Evolutionary conservation across 2,888 invertebrate genomes (phyloP).

Genomic region (Polydrusus pterygomalis): DNA sequence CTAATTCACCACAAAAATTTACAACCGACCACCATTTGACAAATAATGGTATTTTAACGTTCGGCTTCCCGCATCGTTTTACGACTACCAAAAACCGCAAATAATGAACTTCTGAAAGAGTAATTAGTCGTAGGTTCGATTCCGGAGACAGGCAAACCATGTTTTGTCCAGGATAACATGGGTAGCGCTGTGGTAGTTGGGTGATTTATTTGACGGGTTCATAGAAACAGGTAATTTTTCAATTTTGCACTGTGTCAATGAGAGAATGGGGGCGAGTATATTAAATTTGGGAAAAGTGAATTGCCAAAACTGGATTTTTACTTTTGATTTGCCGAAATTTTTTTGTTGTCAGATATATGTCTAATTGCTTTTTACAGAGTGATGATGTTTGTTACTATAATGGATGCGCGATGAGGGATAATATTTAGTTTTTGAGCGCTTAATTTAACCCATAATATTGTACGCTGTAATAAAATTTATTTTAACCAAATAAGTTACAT

Average conservation of each 20-base stretch:
- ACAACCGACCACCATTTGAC: conserved; percentile 16
- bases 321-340: background rate
- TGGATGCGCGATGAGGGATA: too few relatives aligned
- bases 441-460: too few relatives aligned
- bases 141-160: background rate
- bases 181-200: conserved; percentile 22
- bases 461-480: too few relatives aligned
- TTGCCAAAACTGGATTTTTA: background rate
- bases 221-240: conserved; percentile 20
- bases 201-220: conserved; percentile 12
- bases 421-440: too few relatives aligned
- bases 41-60: conserved; percentile 2
- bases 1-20: conserved; percentile 16
- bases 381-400: too few relatives aligned
- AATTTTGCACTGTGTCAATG: background rate
- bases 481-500: too few relatives aligned
- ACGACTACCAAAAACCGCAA: conserved; percentile 21
- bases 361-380: too few relatives aligned
- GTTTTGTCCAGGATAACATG: conserved; percentile 18
- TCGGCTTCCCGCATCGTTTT: conserved; percentile 13
- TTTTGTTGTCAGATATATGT: too few relatives aligned
- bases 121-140: conserved; percentile 27
- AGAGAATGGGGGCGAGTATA: background rate
- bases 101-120: conserved; percentile 7
- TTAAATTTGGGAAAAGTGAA: background rate